A percentile compares a stretch with the other conserved stretches of the same genome.
These are phyloP conservation scores for Euwallacea similis DNA, from an alignment of 1,140 invertebrate species.

Conservation along the genomic window DNA sequence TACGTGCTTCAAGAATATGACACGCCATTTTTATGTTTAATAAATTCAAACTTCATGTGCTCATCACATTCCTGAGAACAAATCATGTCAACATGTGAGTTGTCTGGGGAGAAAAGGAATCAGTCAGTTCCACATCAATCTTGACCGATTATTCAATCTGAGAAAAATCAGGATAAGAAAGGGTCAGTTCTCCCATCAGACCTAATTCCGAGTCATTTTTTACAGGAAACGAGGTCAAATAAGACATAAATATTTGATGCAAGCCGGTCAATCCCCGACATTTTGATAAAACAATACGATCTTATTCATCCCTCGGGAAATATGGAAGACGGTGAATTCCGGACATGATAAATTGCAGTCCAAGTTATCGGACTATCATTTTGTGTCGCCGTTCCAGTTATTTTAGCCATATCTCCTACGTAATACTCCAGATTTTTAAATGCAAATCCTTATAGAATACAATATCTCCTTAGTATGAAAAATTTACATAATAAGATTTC, in stretches of 20 bases:
- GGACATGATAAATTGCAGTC: constrained; percentile 36
- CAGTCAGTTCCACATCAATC: neutral
- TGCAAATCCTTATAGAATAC: no score
- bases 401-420: neutral
- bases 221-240: constrained; percentile 5
- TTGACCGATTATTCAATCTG: neutral
- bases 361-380: constrained; percentile 33
- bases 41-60: no score
- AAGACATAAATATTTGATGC: constrained; percentile 20
- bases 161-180: neutral
- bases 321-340: constrained; percentile 24
- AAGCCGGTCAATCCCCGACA: constrained; percentile 40
- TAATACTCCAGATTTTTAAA: no score
- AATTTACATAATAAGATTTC: no score
- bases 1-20: neutral
- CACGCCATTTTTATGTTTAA: constrained; percentile 1
- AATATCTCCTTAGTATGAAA: no score
- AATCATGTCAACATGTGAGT: neutral
- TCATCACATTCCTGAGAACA: no score
- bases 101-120: neutral
- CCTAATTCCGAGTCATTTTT: constrained; percentile 21
- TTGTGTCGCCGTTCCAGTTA: neutral
- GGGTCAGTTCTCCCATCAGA: neutral
- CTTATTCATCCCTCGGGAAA: constrained; percentile 40
- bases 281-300: constrained; percentile 42